Evolutionary conservation across 2,888 invertebrate species (phyloP), one percentile per base, ranked within the genome.

Genomic region (Cryptocheilus praepositus): DNA sequence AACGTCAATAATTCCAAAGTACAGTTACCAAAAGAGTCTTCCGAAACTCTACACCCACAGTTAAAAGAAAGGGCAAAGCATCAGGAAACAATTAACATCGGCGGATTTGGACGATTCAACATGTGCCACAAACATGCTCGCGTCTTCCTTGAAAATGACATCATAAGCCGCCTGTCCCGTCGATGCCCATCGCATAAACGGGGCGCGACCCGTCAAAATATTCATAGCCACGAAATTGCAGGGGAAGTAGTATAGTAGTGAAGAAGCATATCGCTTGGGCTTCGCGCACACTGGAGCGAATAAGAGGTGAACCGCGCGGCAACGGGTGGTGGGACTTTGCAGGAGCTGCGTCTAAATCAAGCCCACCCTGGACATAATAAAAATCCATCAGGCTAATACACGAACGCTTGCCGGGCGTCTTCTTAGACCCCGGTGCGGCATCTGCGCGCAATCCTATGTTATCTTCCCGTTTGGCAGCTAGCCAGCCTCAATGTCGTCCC

Each of bases 401-500:
- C 58, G 57, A 7, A 5, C 16, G 55, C 4, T 3, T 16, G 55
- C 36, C 36, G 36, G 36, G 28, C 22, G 51, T n/a, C 13, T 60
- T 61, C 61, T 53, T 57, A 49, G 62, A 63, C 49, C n/a, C 60
- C 21, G 61, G 55, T 36, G 63, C 16, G 72, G 73, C 80, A 80
- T 80, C 80, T 74, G 71, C 52, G 72, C 36, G 4, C 36, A 11
- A 60, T 67, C 64, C 56, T 64, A 62, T 61, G 81, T 80, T 79
- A 79, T 79, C 79, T 79, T 79, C 70, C 76, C 79, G 73, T 66
- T 79, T 79, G 79, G 79, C 79, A 60, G 51, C 13, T 19, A 3
- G 80, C 79, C 79, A 79, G 57, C 45, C 49, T 51, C 73, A 70
- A 64, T 71, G 75, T 67, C 79, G 79, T 73, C 73, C 71, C 76